Base-by-base conservation (phyloP, 2,113 vertebrate genomes). In the Melanerpes formicivorus region DNA sequence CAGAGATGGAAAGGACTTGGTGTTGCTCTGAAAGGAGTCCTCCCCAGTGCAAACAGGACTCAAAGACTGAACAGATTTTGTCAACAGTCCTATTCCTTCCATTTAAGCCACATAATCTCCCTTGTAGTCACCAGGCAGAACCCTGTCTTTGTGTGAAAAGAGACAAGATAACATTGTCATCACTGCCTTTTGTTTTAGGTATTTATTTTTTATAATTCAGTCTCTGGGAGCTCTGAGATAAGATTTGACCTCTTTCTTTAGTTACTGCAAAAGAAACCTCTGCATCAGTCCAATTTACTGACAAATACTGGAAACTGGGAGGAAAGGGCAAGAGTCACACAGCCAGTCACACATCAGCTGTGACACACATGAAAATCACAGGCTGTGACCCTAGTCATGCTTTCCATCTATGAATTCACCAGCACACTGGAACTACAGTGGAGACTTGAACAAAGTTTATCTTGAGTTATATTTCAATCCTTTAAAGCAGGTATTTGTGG, bases 321-420 rank as follows among this genome's bases (percentile, higher is more conserved):
- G 48, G 32, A 87, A 55, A 88, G 26, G 46, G 13, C 34, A 87
- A 70, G 60, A 89, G 60, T 69, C 40, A 59, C 30, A 55, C 55
- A 59, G 34, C 7, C 34, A 34, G 34, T 34, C 34, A 34, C 34
- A 34, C 34, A n/a, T 58, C 30, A 76, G 48, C 50, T 69, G 25
- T 52, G 71, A 90, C 63, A 94, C 62, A 88, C 11, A 72, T 30
- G 55, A 73, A 93, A 91, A 82, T 78, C 82, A 83, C n/a, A 78
- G 2, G 3, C 59, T 86, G 90, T 72, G 69, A 34, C 76, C 44
- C n/a, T 23, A 72, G 56, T 79, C 63, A 48, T 58, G 22, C 54
- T 88, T 71, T 69, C 56, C 3, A 0, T 52, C 72, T 85, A 74
- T 15, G 3, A 75, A 80, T 81, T 84, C 30, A 76, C 44, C 3